Percentiles rank a stretch among this genome's conserved stretches.
Conservation (phyloP, 2,797 vertebrate species). For the Myoxocephalus aenaeus region DNA sequence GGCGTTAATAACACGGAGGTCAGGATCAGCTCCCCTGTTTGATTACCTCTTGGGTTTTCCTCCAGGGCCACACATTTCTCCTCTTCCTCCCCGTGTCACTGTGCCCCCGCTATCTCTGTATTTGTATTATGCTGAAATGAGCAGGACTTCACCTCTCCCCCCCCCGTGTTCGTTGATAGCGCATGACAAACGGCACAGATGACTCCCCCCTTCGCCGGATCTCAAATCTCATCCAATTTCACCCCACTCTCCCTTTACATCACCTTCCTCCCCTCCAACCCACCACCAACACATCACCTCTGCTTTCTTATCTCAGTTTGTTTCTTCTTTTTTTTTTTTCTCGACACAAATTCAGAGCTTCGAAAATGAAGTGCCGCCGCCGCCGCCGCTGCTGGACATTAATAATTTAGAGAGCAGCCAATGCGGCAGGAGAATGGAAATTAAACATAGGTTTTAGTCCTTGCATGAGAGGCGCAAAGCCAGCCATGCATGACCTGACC, state of each 20-base stretch:
- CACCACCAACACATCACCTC: neutral
- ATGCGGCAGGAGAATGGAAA: conserved; percentile 74
- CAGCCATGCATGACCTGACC: conserved; percentile 49
- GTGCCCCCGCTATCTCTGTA: neutral
- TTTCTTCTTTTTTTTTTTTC: conserved; percentile 34
- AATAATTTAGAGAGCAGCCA: conserved; percentile 77
- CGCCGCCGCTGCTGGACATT: conserved; percentile 60
- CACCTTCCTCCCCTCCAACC: neutral
- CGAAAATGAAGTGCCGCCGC: conserved; percentile 61
- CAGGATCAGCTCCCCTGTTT: conserved; percentile 39
- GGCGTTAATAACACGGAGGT: conserved; percentile 48
- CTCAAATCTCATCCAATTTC: conserved; percentile 31
- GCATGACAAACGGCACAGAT: conserved; percentile 48
- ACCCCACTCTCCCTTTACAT: conserved; percentile 1
- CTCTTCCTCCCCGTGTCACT: conserved; percentile 4
- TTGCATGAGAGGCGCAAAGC: conserved; percentile 44
- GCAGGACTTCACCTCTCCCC: conserved; percentile 27
- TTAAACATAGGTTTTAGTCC: conserved; percentile 76
- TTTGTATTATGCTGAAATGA: conserved; percentile 28
- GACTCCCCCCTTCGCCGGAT: conserved; percentile 12
- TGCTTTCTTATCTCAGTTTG: conserved; percentile 43
- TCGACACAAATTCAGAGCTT: conserved; percentile 55
- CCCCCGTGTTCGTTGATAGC: conserved; percentile 44
- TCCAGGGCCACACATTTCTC: neutral
- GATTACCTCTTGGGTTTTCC: conserved; percentile 36